Evolutionary conservation across 1,140 invertebrate species (phyloP).

Genomic region (Drosophila leontia): DNA sequence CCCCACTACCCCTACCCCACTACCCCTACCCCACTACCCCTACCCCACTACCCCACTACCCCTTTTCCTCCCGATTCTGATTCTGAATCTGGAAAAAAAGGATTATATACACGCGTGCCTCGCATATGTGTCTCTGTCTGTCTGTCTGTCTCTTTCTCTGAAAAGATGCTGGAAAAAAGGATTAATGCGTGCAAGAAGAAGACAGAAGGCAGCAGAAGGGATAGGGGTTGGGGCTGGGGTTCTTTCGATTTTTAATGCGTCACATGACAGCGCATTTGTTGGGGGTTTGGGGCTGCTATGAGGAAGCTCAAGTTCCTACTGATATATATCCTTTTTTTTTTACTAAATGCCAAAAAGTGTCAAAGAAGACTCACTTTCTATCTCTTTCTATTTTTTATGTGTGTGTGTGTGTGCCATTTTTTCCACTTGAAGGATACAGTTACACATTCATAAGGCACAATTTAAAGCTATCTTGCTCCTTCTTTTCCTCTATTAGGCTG

Average conservation of each 20-base stretch:
- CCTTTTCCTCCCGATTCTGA: not conserved
- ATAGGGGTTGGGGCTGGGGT: not conserved
- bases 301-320: constrained; percentile 18
- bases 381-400: not conserved
- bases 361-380: constrained; percentile 56
- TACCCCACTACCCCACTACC: not conserved
- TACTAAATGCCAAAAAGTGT: constrained; percentile 55
- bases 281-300: constrained; percentile 20
- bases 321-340: constrained; percentile 1
- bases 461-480: not conserved
- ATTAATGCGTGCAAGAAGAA: constrained; percentile 74
- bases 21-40: not conserved
- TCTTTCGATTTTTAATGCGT: constrained; percentile 79
- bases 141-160: constrained; percentile 16
- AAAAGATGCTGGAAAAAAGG: constrained; percentile 82
- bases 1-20: too few relatives aligned
- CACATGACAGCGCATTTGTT: constrained; percentile 53
- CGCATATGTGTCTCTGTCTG: constrained; percentile 41
- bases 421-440: constrained; percentile 47
- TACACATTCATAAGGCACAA: constrained; percentile 35
- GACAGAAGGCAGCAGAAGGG: constrained; percentile 19
- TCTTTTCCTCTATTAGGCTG: constrained; percentile 6
- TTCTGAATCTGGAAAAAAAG: constrained; percentile 65
- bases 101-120: constrained; percentile 73
- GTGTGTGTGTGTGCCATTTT: constrained; percentile 10